Conservation (phyloP, 2,113 vertebrate species). For the Guaruba guarouba region DNA sequence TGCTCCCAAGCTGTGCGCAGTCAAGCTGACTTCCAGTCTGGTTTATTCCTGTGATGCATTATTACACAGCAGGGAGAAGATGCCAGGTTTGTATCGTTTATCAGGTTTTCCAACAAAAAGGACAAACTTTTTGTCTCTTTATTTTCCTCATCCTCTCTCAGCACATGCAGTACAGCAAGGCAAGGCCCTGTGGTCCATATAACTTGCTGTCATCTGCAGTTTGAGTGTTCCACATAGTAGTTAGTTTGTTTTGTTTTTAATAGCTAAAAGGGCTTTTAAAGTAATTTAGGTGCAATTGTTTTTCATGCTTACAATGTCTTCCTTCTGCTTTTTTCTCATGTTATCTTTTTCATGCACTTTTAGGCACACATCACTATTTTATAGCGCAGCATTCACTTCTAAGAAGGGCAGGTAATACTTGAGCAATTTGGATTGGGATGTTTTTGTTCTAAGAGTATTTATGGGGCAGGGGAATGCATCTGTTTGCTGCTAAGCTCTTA, state of each 20-base stretch:
- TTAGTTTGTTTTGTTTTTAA: neutral
- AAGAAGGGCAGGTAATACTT: neutral
- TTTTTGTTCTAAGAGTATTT: neutral
- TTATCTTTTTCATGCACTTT: neutral
- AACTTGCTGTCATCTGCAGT: neutral
- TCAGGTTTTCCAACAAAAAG: neutral
- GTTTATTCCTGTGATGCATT: neutral
- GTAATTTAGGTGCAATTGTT: neutral
- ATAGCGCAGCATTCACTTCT: neutral
- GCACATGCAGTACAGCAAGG: accelerated
- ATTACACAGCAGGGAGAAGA: neutral
- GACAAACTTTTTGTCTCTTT: neutral
- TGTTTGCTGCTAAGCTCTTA: neutral
- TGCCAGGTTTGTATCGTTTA: neutral
- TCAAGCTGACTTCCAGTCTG: neutral
- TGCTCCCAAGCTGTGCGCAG: neutral
- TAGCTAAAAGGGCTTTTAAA: neutral
- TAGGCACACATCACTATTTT: neutral
- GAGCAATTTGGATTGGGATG: neutral
- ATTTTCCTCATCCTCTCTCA: neutral
- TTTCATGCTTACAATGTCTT: neutral
- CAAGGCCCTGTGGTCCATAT: accelerated
- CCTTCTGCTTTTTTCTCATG: neutral
- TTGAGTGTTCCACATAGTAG: accelerated
- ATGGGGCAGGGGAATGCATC: neutral